A percentile compares a stretch with the other conserved stretches of the same genome.
Conservation (phyloP, 2,888 invertebrate species). For the Apotomis turbidana region DNA sequence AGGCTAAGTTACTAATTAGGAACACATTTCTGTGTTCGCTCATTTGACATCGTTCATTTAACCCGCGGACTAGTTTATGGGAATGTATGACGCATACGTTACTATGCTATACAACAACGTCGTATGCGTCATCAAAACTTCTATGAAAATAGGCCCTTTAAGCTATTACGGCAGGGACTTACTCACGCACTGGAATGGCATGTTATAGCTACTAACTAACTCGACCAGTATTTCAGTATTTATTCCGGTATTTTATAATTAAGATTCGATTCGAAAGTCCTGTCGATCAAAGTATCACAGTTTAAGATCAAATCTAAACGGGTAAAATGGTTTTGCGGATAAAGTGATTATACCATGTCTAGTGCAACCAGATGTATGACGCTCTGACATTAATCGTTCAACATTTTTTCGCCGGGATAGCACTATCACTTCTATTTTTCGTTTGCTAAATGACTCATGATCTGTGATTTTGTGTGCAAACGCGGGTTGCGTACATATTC, state of each 20-base stretch:
- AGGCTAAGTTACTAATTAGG: slow-evolving; percentile 9
- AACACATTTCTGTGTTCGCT: neutral
- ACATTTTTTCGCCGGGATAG: too few species aligned
- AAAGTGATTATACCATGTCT: too few species aligned
- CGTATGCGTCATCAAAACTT: neutral
- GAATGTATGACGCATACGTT: slow-evolving; percentile 52
- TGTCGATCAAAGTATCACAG: neutral
- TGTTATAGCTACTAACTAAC: slow-evolving; percentile 25
- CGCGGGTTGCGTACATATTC: too few species aligned
- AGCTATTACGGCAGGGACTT: slow-evolving; percentile 30
- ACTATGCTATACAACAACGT: neutral
- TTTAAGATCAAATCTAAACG: too few species aligned
- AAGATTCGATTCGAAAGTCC: neutral
- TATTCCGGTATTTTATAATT: slow-evolving; percentile 5
- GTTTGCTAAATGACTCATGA: too few species aligned
- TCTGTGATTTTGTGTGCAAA: too few species aligned
- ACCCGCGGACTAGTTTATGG: slow-evolving; percentile 48
- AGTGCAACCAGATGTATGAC: too few species aligned
- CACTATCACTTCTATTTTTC: too few species aligned
- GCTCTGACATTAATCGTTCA: too few species aligned
- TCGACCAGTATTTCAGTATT: slow-evolving; percentile 12
- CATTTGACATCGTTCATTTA: slow-evolving; percentile 43
- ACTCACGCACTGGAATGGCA: slow-evolving; percentile 50
- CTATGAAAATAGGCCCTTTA: neutral
- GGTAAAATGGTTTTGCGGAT: too few species aligned